Conservation (phyloP, 2,113 vertebrate species). For the Coregonus clupeaformis region DNA sequence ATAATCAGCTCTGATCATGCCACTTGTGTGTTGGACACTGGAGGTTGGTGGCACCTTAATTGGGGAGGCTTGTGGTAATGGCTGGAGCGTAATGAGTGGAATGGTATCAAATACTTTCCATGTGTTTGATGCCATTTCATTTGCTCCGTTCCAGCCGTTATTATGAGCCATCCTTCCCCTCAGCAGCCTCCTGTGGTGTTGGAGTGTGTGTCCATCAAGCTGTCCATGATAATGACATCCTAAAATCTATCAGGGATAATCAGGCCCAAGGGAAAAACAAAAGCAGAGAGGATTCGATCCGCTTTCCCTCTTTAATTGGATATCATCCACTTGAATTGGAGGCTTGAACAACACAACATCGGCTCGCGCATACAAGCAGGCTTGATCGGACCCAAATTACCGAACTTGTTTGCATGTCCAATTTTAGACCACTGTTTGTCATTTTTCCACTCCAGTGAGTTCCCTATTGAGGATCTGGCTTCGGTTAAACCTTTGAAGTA, state of each 20-base stretch:
- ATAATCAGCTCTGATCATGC: not conserved
- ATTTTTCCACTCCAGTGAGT: constrained; percentile 21
- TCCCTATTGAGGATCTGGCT: not conserved
- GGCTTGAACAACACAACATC: constrained; percentile 1
- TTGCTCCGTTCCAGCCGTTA: too few species aligned
- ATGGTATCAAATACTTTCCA: too few species aligned
- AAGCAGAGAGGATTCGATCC: not conserved
- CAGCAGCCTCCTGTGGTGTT: too few species aligned
- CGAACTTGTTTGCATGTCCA: too few species aligned
- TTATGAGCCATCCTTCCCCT: too few species aligned
- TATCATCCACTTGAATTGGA: constrained; percentile 34
- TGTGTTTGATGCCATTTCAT: too few species aligned
- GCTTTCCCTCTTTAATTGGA: not conserved
- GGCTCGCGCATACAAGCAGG: too few species aligned
- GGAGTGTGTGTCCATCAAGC: not conserved
- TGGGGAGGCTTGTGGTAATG: too few species aligned
- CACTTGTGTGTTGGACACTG: not conserved
- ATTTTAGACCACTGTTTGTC: constrained; percentile 3
- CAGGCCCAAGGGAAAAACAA: not conserved
- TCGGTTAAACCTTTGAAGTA: constrained; percentile 36
- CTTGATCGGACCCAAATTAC: not conserved
- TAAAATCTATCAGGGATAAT: not conserved
- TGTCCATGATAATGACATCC: not conserved
- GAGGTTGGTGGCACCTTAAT: too few species aligned
- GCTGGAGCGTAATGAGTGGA: too few species aligned